Base-by-base conservation (phyloP, 2,797 vertebrate genomes). In the Betta splendens region DNA sequence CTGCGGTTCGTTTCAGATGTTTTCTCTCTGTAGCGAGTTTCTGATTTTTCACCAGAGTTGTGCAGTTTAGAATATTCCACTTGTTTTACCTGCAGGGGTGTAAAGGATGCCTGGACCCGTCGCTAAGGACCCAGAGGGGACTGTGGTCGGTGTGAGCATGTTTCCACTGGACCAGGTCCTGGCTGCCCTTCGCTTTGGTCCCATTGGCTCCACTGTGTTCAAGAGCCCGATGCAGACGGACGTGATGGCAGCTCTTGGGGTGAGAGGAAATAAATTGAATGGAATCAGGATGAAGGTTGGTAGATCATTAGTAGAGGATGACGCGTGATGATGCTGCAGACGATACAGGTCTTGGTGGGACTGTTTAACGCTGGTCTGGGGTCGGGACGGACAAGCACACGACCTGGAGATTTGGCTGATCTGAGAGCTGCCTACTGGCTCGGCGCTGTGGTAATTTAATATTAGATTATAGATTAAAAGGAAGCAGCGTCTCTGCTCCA, bases 391-490 rank as follows among this genome's bases (percentile, higher is more conserved):
- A 57, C 13, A 1, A 68, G 52, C 20, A 12, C 7, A 0, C 21
- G 33, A 5, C 37, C 72, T 26, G 45, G 11, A 0, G 70, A 73
- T 39, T 9, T 84, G 44, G 20, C 35, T n/a, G 0, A 11, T 1
- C n/a, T 83, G 45, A 55, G 65, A 43, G 69, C 49, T 6, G 51
- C 73, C 13, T 84, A 80, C 53, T 86, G 79, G 77, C 70, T 84
- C 22, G 84, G 81, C 7, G 64, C 28, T 17, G 56, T 75, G 81
- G 84, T 85, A 72, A 66, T 35, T 21, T 17, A 15, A 10, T 15
- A 9, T 12, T 15, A 4, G n/a, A n/a, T n/a, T n/a, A n/a, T n/a
- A n/a, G n/a, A n/a, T n/a, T n/a, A n/a, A n/a, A n/a, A n/a, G n/a
- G n/a, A n/a, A n/a, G n/a, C n/a, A n/a, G n/a, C n/a, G n/a, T n/a